Percentiles rank a stretch among this genome's conserved stretches.
These are phyloP conservation scores for Mastacembelus armatus DNA, from an alignment of 2,797 vertebrate genomes.

Conservation along the genomic window DNA sequence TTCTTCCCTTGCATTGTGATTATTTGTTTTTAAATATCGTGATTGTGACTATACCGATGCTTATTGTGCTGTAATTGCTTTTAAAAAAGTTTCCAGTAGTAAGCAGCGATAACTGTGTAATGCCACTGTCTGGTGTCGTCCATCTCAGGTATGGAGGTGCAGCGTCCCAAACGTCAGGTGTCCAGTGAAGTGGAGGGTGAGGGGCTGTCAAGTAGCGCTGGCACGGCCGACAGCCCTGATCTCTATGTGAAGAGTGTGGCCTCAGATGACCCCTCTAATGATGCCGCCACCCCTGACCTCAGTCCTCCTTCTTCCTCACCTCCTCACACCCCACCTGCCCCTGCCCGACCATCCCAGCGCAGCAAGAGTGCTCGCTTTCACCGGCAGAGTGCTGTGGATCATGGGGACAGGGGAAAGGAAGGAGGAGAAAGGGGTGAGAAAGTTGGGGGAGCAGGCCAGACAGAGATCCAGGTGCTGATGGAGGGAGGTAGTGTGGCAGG, in stretches of 20 bases:
- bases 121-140: neutral
- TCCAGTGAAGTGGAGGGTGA: slow-evolving; percentile 92
- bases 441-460: slow-evolving; percentile 70
- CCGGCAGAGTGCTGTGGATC: slow-evolving; percentile 91
- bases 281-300: slow-evolving; percentile 91
- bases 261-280: slow-evolving; percentile 91
- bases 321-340: slow-evolving; percentile 82
- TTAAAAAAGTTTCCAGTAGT: neutral
- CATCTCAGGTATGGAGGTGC: slow-evolving; percentile 92
- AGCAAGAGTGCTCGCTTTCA: slow-evolving; percentile 92
- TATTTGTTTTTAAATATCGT: neutral
- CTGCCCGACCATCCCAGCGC: slow-evolving; percentile 75
- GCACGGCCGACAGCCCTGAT: slow-evolving; percentile 93
- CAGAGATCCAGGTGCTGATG: slow-evolving; percentile 95
- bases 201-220: slow-evolving; percentile 91
- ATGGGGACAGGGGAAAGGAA: slow-evolving; percentile 86
- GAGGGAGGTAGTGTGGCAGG: slow-evolving; percentile 84
- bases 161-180: slow-evolving; percentile 92
- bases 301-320: slow-evolving; percentile 91
- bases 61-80: neutral
- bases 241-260: slow-evolving; percentile 89
- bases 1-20: too few relatives aligned
- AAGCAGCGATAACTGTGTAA: too few relatives aligned
- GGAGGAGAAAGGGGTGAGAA: slow-evolving; percentile 75
- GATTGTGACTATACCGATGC: neutral